Conservation (phyloP, 2,888 invertebrate species). For the Caenorhabditis macrosperma region DNA sequence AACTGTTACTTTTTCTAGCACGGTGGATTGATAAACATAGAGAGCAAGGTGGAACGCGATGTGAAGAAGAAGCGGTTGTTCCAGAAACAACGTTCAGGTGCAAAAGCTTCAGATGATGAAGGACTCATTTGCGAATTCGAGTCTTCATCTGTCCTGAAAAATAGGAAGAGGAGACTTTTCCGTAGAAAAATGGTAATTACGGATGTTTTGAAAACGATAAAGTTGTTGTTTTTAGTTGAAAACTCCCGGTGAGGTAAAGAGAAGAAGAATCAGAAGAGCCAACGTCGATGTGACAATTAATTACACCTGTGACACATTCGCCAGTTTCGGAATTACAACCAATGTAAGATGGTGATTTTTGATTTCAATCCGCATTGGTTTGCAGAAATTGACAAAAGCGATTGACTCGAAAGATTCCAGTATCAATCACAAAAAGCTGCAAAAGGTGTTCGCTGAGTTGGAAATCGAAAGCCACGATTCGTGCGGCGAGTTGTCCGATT, state of each 20-base stretch:
- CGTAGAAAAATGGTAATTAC: slow-evolving; percentile 31
- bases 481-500: neutral
- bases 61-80: slow-evolving; percentile 4
- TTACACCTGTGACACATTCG: slow-evolving; percentile 27
- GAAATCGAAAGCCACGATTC: neutral
- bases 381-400: slow-evolving; percentile 2
- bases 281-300: slow-evolving; percentile 11
- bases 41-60: slow-evolving; percentile 15
- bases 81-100: neutral
- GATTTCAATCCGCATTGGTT: neutral
- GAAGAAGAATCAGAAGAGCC: slow-evolving; percentile 20
- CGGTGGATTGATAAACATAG: neutral
- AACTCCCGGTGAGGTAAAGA: neutral
- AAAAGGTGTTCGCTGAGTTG: neutral
- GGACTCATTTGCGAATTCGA: slow-evolving; percentile 29
- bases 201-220: neutral
- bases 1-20: too few species aligned
- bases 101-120: neutral
- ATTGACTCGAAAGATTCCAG: slow-evolving; percentile 2
- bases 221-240: slow-evolving; percentile 3
- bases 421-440: slow-evolving; percentile 8
- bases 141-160: neutral
- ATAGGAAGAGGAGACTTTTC: slow-evolving; percentile 33
- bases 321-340: neutral
- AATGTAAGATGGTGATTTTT: neutral